Evolutionary conservation across 2,888 invertebrate genomes (phyloP).

Genomic region (Epiblema foenella): DNA sequence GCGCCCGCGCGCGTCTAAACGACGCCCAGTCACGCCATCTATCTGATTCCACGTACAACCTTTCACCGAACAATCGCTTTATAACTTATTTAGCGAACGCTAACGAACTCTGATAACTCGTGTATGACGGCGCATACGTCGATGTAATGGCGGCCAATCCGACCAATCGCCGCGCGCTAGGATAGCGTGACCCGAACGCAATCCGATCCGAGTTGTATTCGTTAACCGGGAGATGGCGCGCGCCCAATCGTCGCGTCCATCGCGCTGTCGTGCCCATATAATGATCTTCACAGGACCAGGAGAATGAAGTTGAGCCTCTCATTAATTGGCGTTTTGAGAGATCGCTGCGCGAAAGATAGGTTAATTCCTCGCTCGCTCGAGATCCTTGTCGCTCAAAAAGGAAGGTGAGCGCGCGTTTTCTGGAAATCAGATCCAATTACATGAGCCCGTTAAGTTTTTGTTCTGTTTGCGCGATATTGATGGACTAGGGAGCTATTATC

Average conservation of each 20-base stretch:
- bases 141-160: conserved; percentile 77
- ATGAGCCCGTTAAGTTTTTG: conserved; percentile 82
- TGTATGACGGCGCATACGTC: conserved; percentile 78
- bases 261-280: conserved; percentile 85
- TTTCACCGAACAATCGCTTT: conserved; percentile 76
- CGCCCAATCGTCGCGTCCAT: conserved; percentile 83
- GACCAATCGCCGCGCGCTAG: conserved; percentile 79
- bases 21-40: conserved; percentile 83
- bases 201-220: conserved; percentile 80
- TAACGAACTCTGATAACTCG: conserved; percentile 79
- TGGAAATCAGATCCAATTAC: conserved; percentile 86
- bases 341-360: conserved; percentile 84
- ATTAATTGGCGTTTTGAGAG: conserved; percentile 86
- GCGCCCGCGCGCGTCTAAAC: conserved; percentile 77
- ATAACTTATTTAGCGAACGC: conserved; percentile 82
- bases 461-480: conserved; percentile 80
- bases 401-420: conserved; percentile 83
- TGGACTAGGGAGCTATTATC: conserved; percentile 60
- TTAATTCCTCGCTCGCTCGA: conserved; percentile 82
- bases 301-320: conserved; percentile 85
- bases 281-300: conserved; percentile 84
- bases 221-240: conserved; percentile 82
- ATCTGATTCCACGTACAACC: conserved; percentile 79
- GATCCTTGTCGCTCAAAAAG: conserved; percentile 84
- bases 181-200: conserved; percentile 84